These are phyloP conservation scores for Drosophila ananassae DNA, from an alignment of 1,140 invertebrate genomes.

Conservation along the genomic window DNA sequence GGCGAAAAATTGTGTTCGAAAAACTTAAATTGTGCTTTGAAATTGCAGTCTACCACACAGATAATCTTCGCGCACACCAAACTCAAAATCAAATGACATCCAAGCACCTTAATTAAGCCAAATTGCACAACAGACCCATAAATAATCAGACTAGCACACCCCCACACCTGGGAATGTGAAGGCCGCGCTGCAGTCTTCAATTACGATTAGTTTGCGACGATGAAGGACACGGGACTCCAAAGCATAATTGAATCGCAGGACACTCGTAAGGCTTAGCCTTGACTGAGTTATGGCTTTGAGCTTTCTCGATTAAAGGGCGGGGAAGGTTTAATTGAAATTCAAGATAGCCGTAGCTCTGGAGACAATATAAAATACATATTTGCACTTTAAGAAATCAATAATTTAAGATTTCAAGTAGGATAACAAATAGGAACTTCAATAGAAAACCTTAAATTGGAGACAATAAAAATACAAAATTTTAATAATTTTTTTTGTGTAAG, in stretches of 20 bases:
- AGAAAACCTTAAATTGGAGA: neutral
- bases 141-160: conserved; percentile 38
- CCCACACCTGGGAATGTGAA: conserved; percentile 25
- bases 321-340: conserved; percentile 40
- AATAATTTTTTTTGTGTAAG: neutral
- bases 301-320: conserved; percentile 27
- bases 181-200: conserved; percentile 34
- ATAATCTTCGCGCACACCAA: neutral
- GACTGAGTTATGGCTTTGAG: conserved; percentile 41
- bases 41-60: too few relatives aligned
- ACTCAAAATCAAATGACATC: conserved; percentile 17
- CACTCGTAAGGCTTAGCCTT: conserved; percentile 26
- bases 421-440: neutral
- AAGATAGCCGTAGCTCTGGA: conserved; percentile 11
- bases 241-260: conserved; percentile 48
- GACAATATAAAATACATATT: conserved; percentile 19
- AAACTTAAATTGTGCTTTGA: too few relatives aligned
- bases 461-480: neutral
- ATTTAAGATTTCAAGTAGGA: neutral
- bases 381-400: conserved; percentile 5
- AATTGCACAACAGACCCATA: conserved; percentile 50
- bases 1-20: too few relatives aligned
- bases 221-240: neutral
- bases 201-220: conserved; percentile 41
- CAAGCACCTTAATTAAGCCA: conserved; percentile 49